These are phyloP conservation scores for Dicyrtomina minuta DNA, from an alignment of 2,888 invertebrate genomes.

Conservation along the genomic window DNA sequence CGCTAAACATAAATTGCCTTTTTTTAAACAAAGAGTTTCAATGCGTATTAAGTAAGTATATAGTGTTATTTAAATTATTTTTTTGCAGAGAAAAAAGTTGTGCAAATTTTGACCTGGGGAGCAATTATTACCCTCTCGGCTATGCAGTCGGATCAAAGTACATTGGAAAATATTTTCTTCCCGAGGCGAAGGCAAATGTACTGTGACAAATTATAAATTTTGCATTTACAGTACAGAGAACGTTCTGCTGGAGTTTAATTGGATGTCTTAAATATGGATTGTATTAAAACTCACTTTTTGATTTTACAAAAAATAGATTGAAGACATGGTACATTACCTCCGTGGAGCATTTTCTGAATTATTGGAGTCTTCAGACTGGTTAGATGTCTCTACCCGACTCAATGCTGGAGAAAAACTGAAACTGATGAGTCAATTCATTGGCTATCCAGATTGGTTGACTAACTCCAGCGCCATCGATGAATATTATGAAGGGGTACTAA, in stretches of 20 bases:
- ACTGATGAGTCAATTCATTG: constrained; percentile 75
- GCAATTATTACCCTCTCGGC: constrained; percentile 36
- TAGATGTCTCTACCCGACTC: constrained; percentile 70
- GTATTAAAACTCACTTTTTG: too few relatives aligned
- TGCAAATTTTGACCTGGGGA: constrained; percentile 36
- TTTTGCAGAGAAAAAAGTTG: constrained; percentile 38
- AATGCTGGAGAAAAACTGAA: constrained; percentile 68
- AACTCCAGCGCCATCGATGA: constrained; percentile 67
- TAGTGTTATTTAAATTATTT: too few relatives aligned
- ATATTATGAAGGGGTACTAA: constrained; percentile 64
- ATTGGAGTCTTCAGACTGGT: constrained; percentile 72
- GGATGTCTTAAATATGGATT: too few relatives aligned
- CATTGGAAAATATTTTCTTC: constrained; percentile 39
- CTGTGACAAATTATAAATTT: too few relatives aligned
- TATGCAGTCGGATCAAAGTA: constrained; percentile 51
- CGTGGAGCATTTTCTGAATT: constrained; percentile 71
- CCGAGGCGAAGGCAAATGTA: constrained; percentile 41
- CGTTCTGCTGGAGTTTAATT: too few relatives aligned
- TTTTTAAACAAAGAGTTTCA: too few relatives aligned
- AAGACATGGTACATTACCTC: constrained; percentile 75
- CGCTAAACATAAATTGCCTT: too few relatives aligned
- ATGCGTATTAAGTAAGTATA: background rate
- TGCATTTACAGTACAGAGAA: too few relatives aligned
- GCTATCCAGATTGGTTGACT: constrained; percentile 78
- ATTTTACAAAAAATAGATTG: too few relatives aligned